Evolutionary conservation across 2,113 vertebrate genomes (phyloP), one percentile per base, ranked within the genome.

Genomic region (Syngnathus scovelli): DNA sequence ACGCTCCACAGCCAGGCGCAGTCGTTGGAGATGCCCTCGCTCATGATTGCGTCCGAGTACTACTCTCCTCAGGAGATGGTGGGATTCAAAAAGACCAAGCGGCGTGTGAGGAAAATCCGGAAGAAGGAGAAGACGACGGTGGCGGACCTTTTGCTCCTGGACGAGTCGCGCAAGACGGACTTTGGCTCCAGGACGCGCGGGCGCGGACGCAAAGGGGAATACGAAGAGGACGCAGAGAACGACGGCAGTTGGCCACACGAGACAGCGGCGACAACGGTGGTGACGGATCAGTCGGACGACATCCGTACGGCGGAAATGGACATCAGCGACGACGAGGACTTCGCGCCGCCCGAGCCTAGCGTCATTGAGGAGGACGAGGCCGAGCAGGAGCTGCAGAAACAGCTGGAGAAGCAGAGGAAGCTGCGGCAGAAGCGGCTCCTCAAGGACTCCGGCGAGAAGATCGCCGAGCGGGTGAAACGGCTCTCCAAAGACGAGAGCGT

Each of bases 31-130:
- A 82, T 90, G 49, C 91, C 89, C 0, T 75, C 86, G 0, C 89
- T 94, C 13, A 71, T 67, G 0, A 67, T 95, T 0, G 93, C 94
- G 37, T 92, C 93, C 0, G 95, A 96, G 83, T 96, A 94, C 79
- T 95, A 93, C 86, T 92, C 92, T 0, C 89, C 92, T 0, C 88
- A 94, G 60, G 95, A 96, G 80, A 95, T 96, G 93, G 94, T 93
- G 5, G 84, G 91, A 49, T 95, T 95, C 61, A 95, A 94, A 72
- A 95, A 95, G 88, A 93, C 93, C 13, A 95, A 93, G 68, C 77
- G 90, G 2, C 88, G 91, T 1, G 90, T 95, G 41, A 94, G 90
- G 85, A 95, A 94, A 74, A 93, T 94, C 75, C 89, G 94, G 41
- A 95, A 94, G 89, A 96, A 92, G 78, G 93, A 93, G 58, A 93